These are phyloP conservation scores for Thymelicus lineola DNA, from an alignment of 2,888 invertebrate species.

Conservation along the genomic window DNA sequence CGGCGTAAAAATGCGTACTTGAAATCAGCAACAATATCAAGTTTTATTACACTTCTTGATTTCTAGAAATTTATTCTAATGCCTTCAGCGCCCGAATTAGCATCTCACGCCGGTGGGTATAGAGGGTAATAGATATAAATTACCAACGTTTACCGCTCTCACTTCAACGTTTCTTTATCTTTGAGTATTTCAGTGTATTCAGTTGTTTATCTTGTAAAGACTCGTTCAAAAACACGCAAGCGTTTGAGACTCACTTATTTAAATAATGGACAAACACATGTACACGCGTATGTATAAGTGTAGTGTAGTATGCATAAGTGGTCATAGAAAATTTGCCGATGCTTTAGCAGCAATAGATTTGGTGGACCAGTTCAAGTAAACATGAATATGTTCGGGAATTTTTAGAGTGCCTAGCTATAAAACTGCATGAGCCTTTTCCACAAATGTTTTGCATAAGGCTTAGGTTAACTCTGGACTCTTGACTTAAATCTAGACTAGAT, in stretches of 20 bases:
- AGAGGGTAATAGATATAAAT: conserved; percentile 13
- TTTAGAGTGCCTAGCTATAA: too few species aligned
- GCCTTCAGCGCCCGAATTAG: background rate
- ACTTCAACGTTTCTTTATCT: conserved; percentile 25
- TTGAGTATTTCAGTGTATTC: conserved; percentile 37
- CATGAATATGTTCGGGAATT: too few species aligned
- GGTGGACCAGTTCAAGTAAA: too few species aligned
- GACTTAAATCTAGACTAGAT: too few species aligned
- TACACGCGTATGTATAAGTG: too few species aligned
- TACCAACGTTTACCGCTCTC: conserved; percentile 17
- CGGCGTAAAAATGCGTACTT: background rate
- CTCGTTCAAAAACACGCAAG: conserved; percentile 2
- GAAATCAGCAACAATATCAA: conserved; percentile 3
- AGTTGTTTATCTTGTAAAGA: conserved; percentile 43
- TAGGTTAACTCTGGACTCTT: too few species aligned
- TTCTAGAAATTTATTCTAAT: conserved; percentile 19
- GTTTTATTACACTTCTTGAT: conserved; percentile 5
- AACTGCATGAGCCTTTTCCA: too few species aligned
- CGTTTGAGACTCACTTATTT: background rate
- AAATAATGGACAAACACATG: too few species aligned
- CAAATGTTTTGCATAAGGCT: too few species aligned
- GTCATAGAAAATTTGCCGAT: too few species aligned
- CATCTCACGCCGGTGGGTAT: conserved; percentile 8
- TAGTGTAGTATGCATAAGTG: too few species aligned
- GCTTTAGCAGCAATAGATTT: too few species aligned